phyloP scores from a whole-genome alignment of 2,888 invertebrate genomes.

The Drosophila mayaguana region DNA sequence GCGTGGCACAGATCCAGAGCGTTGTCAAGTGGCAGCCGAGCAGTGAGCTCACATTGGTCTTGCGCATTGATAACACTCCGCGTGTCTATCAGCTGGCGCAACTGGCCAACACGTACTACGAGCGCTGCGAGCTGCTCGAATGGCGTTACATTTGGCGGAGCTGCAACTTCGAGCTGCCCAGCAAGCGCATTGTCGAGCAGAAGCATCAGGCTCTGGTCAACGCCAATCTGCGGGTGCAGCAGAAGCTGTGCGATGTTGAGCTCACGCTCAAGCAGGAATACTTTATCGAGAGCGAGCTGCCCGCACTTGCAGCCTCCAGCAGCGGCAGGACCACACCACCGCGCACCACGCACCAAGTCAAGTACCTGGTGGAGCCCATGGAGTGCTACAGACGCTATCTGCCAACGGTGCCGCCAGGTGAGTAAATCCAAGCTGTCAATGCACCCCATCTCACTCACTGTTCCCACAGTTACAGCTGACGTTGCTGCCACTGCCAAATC shows the following conservation, averaged over 20 bases:
- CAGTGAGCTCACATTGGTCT: conserved; percentile 2
- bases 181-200: conserved; percentile 22
- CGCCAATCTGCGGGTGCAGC: conserved; percentile 10
- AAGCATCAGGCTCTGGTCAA: conserved; percentile 22
- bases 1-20: conserved; percentile 41
- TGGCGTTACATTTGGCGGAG: conserved; percentile 32
- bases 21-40: conserved; percentile 17
- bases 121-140: conserved; percentile 15
- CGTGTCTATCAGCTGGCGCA: conserved; percentile 25
- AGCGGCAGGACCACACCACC: not conserved
- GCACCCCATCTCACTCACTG: not conserved
- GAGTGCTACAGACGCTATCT: conserved; percentile 34
- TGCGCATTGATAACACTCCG: conserved; percentile 35
- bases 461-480: not conserved
- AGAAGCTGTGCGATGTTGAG: not conserved
- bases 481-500: not conserved
- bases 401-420: conserved; percentile 5
- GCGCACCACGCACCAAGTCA: not conserved
- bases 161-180: conserved; percentile 37
- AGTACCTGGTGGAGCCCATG: conserved; percentile 30
- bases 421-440: not conserved
- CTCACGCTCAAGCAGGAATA: not conserved
- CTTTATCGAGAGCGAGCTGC: not conserved
- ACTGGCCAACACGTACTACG: conserved; percentile 35
- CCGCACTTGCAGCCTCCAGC: not conserved